Base-by-base conservation (phyloP, 2,797 vertebrate genomes). In the Pempheris klunzingeri region DNA sequence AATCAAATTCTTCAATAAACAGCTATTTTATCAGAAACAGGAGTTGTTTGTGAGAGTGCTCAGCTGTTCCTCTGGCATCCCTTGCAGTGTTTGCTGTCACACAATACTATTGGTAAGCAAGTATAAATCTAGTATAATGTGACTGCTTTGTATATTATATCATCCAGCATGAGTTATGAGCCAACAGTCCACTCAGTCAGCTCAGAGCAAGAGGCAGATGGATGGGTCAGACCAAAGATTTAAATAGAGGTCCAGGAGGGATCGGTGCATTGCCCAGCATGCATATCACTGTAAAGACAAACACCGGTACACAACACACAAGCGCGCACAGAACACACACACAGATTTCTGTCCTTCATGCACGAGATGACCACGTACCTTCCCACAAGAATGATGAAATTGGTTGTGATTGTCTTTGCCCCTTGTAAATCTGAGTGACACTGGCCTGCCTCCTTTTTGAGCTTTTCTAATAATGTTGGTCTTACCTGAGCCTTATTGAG, bases 381-480 rank as follows among this genome's bases (percentile, higher is more conserved):
- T 77, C 66, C 36, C 74, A 59, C 24, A 58, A 53, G 58, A 79
- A 34, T 77, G 76, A 74, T 87, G 77, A 86, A 88, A 90, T 66
- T 66, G 75, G 80, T 83, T 84, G 82, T 91, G 91, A 93, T 89
- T 92, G 89, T 81, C 76, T 91, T 83, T 92, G 87, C 81, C 84
- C 87, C 69, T 74, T 80, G 80, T 89, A 93, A 93, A 90, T 92
- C 91, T 86, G 55, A 68, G 84, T 82, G 90, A 87, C 88, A 87
- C 71, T 55, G 71, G 62, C 58, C 81, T 66, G 32, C 82, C 71
- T 84, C 81, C 55, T 88, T 86, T 87, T 80, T 86, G 84, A 90
- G 90, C 79, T 90, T 89, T 91, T 91, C 91, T 92, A 93, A 94
- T 94, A 93, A 93, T 74, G 83, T 59, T 62, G 87, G 89, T 92